Percentiles rank a stretch among this genome's conserved stretches.
Conservation (phyloP, 2,888 invertebrate genomes). For the Cataglyphis albicans region DNA sequence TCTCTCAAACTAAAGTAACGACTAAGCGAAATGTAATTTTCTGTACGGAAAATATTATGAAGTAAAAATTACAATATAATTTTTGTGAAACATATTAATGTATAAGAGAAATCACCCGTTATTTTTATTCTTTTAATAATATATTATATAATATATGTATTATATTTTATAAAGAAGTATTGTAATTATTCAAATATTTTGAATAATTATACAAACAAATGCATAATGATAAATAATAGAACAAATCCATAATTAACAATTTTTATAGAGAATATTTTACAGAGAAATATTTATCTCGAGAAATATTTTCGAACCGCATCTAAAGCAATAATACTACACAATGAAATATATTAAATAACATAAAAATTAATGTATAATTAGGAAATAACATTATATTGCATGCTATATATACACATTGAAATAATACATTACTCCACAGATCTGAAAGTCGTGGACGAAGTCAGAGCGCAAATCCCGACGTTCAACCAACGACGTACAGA, state of each 20-base stretch:
- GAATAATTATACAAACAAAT: too few species aligned
- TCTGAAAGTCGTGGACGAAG: conserved; percentile 90
- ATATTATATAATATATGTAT: too few species aligned
- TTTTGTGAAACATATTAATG: too few species aligned
- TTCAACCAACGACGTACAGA: conserved; percentile 89
- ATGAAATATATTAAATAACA: background rate
- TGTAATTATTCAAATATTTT: too few species aligned
- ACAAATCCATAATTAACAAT: too few species aligned
- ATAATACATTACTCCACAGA: conserved; percentile 87
- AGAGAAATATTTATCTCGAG: too few species aligned
- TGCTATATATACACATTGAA: background rate
- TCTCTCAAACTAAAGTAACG: background rate
- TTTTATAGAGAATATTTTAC: too few species aligned
- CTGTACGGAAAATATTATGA: background rate
- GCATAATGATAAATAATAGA: too few species aligned
- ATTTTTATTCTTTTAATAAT: too few species aligned
- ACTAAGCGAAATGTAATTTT: background rate
- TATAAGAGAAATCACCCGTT: too few species aligned
- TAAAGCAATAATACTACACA: background rate
- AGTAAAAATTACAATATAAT: too few species aligned
- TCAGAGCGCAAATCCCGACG: conserved; percentile 94
- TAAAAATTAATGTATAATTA: conserved; percentile 10
- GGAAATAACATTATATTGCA: background rate
- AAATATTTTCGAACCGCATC: background rate
- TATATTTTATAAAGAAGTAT: too few species aligned